phyloP scores from a whole-genome alignment of 1,140 invertebrate genomes.

The Berghia stephanieae region DNA sequence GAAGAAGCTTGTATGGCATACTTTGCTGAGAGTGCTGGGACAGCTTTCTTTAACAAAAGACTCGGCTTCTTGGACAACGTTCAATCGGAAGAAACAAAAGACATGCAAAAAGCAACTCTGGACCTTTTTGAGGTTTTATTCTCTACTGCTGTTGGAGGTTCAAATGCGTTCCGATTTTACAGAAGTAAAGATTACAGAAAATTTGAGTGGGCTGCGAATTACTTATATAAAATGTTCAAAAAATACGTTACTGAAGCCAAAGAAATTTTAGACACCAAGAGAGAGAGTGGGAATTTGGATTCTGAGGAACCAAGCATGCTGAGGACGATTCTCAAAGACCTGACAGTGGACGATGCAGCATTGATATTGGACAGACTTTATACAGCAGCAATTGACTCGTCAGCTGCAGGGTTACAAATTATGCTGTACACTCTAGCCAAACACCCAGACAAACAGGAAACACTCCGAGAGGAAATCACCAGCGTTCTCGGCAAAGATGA shows the following conservation, averaged over 20 bases:
- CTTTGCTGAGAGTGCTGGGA: constrained; percentile 3
- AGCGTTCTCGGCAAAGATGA: constrained; percentile 68
- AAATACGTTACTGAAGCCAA: neutral
- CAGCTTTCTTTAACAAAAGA: neutral
- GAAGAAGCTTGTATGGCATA: neutral
- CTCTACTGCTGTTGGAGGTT: no score
- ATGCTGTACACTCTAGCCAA: constrained; percentile 80
- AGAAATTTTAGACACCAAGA: neutral
- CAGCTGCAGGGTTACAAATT: constrained; percentile 83
- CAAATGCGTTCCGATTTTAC: no score
- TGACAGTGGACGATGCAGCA: no score
- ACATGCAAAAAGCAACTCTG: neutral
- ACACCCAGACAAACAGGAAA: constrained; percentile 69
- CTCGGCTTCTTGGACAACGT: neutral
- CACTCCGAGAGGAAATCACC: constrained; percentile 74
- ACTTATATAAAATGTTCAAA: no score
- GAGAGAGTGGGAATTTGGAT: neutral
- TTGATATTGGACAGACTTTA: no score
- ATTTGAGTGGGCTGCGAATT: no score
- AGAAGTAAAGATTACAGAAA: no score
- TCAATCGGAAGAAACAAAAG: neutral
- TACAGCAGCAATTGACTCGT: no score
- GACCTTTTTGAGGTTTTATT: neutral
- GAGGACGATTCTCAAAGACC: constrained; percentile 62
- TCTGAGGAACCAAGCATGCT: neutral